phyloP scores from a whole-genome alignment of 2,888 invertebrate genomes.

The Campoplex capitator region DNA sequence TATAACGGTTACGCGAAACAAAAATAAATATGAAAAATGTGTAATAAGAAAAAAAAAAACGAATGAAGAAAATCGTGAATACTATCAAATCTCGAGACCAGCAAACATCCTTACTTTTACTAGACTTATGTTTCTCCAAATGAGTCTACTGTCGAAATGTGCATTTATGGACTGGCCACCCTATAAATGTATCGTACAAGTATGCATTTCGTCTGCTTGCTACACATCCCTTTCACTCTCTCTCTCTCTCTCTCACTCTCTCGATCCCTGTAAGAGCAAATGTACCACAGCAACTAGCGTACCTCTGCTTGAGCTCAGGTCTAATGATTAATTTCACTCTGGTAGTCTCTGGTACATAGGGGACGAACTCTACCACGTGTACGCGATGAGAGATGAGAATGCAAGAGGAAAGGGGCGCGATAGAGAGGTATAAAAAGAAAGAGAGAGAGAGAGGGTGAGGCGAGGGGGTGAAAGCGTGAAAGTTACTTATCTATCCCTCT shows the following conservation, averaged over 20 bases:
- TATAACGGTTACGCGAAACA: not conserved
- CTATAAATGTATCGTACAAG: conserved; percentile 1
- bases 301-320: conserved; percentile 30
- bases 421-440: conserved; percentile 11
- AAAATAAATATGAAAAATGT: not conserved
- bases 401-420: not conserved
- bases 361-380: conserved; percentile 35
- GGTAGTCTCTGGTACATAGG: conserved; percentile 42
- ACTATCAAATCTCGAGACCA: not conserved
- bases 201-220: conserved; percentile 18
- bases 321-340: conserved; percentile 65
- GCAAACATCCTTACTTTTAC: not conserved
- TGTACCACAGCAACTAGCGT: conserved; percentile 26
- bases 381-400: conserved; percentile 28
- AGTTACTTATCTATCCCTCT: conserved; percentile 43
- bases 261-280: conserved; percentile 16
- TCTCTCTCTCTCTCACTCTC: conserved; percentile 18
- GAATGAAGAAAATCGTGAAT: not conserved
- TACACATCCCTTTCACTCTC: not conserved
- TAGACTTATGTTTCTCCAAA: not conserved
- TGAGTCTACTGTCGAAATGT: not conserved
- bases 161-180: not conserved
- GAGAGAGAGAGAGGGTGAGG: not conserved
- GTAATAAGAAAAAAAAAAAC: not conserved
- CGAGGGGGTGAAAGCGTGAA: conserved; percentile 39